Evolutionary conservation across 2,888 invertebrate genomes (phyloP).

Genomic region (Ophraella communa): DNA sequence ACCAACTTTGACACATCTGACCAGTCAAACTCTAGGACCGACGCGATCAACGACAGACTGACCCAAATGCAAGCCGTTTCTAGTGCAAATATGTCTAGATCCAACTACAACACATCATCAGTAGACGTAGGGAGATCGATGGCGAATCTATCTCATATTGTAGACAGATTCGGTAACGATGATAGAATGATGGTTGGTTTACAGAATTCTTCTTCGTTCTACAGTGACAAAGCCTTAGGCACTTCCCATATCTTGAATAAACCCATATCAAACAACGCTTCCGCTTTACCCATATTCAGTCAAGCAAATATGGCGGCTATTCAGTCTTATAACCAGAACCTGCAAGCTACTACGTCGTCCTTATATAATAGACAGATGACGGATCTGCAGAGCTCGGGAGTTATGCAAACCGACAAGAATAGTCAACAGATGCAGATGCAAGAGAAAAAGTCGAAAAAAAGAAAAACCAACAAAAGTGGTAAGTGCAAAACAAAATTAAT

Average conservation of each 20-base stretch:
- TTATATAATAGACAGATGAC: conserved; percentile 53
- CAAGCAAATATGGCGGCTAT: conserved; percentile 53
- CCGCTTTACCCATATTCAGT: conserved; percentile 54
- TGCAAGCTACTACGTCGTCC: conserved; percentile 45
- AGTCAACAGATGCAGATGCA: conserved; percentile 33
- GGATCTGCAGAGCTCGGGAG: conserved; percentile 49
- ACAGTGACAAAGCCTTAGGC: conserved; percentile 54
- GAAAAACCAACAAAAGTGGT: conserved; percentile 32
- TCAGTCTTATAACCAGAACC: conserved; percentile 52
- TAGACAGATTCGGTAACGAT: conserved; percentile 64
- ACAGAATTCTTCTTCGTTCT: conserved; percentile 59
- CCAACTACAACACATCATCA: conserved; percentile 48
- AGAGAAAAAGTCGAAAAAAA: conserved; percentile 52
- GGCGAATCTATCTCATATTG: conserved; percentile 67
- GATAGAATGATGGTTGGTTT: conserved; percentile 65
- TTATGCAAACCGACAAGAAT: conserved; percentile 38
- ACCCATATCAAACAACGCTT: conserved; percentile 49
- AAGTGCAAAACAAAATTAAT: conserved; percentile 9
- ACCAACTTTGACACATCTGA: conserved; percentile 31
- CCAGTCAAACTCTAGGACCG: conserved; percentile 16
- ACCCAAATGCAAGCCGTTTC: conserved; percentile 22
- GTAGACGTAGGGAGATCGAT: conserved; percentile 63
- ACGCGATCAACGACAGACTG: conserved; percentile 22
- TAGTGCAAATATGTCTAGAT: conserved; percentile 42
- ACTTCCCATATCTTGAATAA: conserved; percentile 54